phyloP scores from a whole-genome alignment of 2,888 invertebrate species.

The Ormia ochracea region DNA sequence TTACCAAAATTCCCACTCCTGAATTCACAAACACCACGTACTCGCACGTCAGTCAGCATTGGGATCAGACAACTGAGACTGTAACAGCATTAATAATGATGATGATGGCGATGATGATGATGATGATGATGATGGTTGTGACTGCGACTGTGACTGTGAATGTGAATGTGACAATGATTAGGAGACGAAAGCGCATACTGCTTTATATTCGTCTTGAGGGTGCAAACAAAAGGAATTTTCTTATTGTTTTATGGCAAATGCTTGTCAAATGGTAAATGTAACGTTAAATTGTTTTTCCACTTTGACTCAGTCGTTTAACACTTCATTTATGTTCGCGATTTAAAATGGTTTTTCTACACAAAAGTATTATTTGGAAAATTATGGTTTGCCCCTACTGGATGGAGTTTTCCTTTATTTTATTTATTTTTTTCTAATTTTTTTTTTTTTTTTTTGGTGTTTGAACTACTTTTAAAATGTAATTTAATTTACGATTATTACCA shows the following conservation, averaged over 20 bases:
- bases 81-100: background rate
- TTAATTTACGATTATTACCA: conserved; percentile 28
- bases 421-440: background rate
- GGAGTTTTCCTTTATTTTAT: too few species aligned
- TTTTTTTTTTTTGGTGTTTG: background rate
- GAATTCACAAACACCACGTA: conserved; percentile 1
- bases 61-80: conserved; percentile 4
- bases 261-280: conserved; percentile 59
- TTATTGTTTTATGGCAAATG: conserved; percentile 56
- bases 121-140: background rate
- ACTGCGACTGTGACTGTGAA: background rate
- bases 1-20: background rate
- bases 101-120: background rate
- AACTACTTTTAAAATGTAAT: conserved; percentile 27
- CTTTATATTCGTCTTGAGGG: conserved; percentile 20
- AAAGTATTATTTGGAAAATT: conserved; percentile 39
- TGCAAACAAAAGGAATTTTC: conserved; percentile 49
- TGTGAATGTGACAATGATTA: conserved; percentile 43
- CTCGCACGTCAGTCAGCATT: conserved; percentile 15
- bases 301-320: conserved; percentile 54
- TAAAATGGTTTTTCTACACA: conserved; percentile 36
- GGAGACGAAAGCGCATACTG: conserved; percentile 32
- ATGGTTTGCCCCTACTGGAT: conserved; percentile 11
- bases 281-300: conserved; percentile 59
- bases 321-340: conserved; percentile 56